Base-by-base conservation (phyloP, 2,888 invertebrate species). In the Psococerastis gibbosa region DNA sequence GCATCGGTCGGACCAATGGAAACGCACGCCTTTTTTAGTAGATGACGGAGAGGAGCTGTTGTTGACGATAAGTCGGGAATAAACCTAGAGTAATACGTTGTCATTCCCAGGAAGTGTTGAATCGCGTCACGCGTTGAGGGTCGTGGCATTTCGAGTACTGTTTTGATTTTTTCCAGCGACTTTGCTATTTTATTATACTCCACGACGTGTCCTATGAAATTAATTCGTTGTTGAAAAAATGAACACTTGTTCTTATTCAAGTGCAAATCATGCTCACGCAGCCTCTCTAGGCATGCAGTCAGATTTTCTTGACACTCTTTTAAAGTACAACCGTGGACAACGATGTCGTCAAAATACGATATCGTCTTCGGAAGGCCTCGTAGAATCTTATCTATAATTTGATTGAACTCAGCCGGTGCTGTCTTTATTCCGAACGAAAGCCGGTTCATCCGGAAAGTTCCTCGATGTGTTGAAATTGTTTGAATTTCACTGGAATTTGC, bases 51-150 rank as follows among this genome's bases (percentile, higher is more conserved):
- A 15, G 33, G 33, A 33, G 13, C 22, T 18, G 41, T 15, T 1
- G 43, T 33, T 9, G 42, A 43, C 8, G 47, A 16, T 2, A 45
- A 2, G 22, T 46, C 3, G 18, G 45, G 45, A 13, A 48, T 46
- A 32, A 48, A 48, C 35, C 43, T 16, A 9, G 43, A 11, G 33
- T 52, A 49, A 42, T 50, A 52, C 45, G 51, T 52, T 18, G 52
- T 45, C 45, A 51, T 51, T 1, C 52, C 52, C 15, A 52, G 18
- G 22, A 53, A 49, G 34, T 51, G 51, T 35, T 48, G 46, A 6
- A 51, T 27, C 4, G 48, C 38, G 48, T 46, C 47, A 20, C 35
- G 35, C 43, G 46, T 46, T 33, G 45, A n/a, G 9, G 49, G 50
- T 38, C 15, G 32, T 9, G 49, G 43, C 33, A 48, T 44, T 8